Conservation (phyloP, 2,888 invertebrate genomes). For the Tuta absoluta region DNA sequence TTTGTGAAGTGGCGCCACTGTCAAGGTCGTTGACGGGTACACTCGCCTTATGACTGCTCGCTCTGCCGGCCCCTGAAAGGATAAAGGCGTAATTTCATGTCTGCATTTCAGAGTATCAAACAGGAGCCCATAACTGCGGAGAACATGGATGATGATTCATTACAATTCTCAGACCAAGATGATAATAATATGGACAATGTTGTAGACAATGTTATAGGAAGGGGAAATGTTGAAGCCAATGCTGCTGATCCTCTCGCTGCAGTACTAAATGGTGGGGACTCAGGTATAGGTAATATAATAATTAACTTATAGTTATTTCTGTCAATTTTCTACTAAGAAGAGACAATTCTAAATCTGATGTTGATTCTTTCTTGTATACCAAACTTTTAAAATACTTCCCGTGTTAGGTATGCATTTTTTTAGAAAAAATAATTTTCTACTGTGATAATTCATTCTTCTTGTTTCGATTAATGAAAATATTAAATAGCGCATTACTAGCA, state of each 20-base stretch:
- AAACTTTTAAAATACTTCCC: too few species aligned
- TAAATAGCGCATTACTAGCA: too few species aligned
- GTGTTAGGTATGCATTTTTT: too few species aligned
- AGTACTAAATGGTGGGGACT: slow-evolving; percentile 54
- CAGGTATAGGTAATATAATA: slow-evolving; percentile 50
- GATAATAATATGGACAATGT: slow-evolving; percentile 34
- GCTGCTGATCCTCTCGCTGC: slow-evolving; percentile 55
- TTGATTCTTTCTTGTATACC: too few species aligned
- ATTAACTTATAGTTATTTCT: background rate
- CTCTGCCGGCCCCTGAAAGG: background rate
- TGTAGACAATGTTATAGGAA: slow-evolving; percentile 29
- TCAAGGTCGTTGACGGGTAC: too few species aligned
- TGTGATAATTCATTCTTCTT: too few species aligned
- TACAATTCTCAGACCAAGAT: slow-evolving; percentile 33
- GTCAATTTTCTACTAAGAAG: too few species aligned
- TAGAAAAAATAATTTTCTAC: too few species aligned
- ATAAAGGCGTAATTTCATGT: background rate
- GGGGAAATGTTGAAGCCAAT: background rate
- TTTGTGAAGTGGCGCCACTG: too few species aligned
- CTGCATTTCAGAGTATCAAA: slow-evolving; percentile 60
- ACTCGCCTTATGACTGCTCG: too few species aligned
- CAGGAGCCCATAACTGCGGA: slow-evolving; percentile 51
- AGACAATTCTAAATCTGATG: too few species aligned
- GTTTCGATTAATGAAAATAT: too few species aligned
- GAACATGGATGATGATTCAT: slow-evolving; percentile 40